Conservation (phyloP, 2,113 vertebrate genomes). For the Cottus gobio region DNA sequence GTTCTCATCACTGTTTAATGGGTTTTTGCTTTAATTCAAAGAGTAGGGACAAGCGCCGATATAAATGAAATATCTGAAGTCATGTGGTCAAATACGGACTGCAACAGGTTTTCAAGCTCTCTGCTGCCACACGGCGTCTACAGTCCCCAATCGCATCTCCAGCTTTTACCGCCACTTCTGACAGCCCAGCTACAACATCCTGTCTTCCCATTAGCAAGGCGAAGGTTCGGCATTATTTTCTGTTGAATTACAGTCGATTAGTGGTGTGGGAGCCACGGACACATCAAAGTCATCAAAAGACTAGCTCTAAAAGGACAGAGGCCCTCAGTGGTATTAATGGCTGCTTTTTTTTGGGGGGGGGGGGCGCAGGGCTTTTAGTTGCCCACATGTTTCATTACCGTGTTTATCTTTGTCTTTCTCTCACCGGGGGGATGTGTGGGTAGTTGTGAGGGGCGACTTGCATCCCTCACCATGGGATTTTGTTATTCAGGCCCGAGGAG, state of each 20-base stretch:
- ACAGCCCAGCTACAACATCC: conserved; percentile 59
- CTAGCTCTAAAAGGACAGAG: conserved; percentile 55
- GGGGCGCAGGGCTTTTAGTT: conserved; percentile 59
- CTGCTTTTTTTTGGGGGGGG: not conserved
- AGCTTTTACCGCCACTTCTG: not conserved
- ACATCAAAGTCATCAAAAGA: conserved; percentile 76
- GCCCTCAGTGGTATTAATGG: conserved; percentile 65
- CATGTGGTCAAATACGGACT: not conserved
- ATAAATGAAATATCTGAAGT: not conserved
- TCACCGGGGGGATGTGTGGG: conserved; percentile 34
- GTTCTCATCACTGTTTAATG: not conserved
- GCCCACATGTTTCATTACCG: conserved; percentile 59
- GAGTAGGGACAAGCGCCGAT: not conserved
- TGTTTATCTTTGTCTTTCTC: conserved; percentile 62
- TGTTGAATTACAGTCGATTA: conserved; percentile 66
- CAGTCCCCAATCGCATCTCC: not conserved
- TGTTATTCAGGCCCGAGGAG: conserved; percentile 26
- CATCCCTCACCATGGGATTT: conserved; percentile 39
- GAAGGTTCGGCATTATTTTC: conserved; percentile 43
- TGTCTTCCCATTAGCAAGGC: conserved; percentile 59
- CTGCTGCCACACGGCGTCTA: too few species aligned
- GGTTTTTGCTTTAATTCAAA: not conserved
- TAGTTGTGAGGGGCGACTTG: conserved; percentile 27
- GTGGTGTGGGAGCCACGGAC: conserved; percentile 34
- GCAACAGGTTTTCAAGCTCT: not conserved